These are phyloP conservation scores for Zonotrichia albicollis DNA, from an alignment of 2,797 vertebrate genomes.

Conservation along the genomic window DNA sequence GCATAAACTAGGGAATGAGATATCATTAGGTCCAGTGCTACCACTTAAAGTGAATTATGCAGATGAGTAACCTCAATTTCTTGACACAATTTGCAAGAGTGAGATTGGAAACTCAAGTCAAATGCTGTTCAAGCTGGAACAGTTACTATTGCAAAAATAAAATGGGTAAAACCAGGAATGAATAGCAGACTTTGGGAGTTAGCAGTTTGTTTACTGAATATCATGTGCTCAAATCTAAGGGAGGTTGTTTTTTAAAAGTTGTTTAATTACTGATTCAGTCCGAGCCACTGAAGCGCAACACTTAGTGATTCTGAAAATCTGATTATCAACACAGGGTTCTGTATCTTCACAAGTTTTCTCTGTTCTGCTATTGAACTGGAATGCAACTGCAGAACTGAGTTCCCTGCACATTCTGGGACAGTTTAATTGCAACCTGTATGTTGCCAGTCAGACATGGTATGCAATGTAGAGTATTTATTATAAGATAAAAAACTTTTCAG, in stretches of 20 bases:
- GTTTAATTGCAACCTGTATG: neutral
- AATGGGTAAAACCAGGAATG: neutral
- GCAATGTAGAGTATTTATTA: neutral
- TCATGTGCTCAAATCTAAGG: neutral
- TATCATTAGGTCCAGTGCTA: neutral
- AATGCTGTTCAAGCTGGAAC: neutral
- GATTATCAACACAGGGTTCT: neutral
- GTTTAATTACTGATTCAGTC: neutral
- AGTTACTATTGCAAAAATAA: neutral
- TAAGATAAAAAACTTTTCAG: neutral
- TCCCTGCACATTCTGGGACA: neutral
- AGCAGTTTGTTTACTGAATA: neutral
- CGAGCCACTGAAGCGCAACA: neutral
- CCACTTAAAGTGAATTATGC: conserved; percentile 1
- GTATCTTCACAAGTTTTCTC: neutral
- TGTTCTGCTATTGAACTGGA: neutral
- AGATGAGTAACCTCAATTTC: neutral
- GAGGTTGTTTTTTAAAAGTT: neutral
- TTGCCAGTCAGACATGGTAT: neutral
- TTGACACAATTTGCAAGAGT: neutral
- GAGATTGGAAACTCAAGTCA: conserved; percentile 8
- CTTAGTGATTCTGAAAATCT: neutral
- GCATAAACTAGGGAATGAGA: neutral
- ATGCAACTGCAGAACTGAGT: neutral
- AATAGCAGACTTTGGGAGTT: neutral